Conservation (phyloP, 2,888 invertebrate genomes). For the Notocelia uddmanniana region DNA sequence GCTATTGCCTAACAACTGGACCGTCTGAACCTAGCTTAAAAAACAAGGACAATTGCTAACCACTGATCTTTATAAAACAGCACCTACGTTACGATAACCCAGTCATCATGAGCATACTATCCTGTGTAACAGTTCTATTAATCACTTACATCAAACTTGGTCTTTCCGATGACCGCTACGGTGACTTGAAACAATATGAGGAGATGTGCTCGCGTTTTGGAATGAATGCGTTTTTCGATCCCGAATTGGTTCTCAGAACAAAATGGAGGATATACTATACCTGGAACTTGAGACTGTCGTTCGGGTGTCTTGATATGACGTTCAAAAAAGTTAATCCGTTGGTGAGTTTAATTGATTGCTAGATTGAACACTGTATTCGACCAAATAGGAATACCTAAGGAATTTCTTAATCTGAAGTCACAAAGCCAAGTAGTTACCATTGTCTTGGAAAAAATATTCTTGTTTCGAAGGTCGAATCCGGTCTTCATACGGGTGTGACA, state of each 20-base stretch:
- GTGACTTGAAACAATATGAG: conserved; percentile 46
- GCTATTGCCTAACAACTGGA: no score
- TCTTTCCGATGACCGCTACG: conserved; percentile 4
- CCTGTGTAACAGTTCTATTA: background rate
- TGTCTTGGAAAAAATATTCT: no score
- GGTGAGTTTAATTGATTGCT: conserved; percentile 54
- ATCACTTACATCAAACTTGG: conserved; percentile 11
- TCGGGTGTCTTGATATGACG: conserved; percentile 66
- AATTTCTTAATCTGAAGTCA: no score
- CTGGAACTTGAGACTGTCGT: conserved; percentile 67
- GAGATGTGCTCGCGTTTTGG: conserved; percentile 58
- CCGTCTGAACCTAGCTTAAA: conserved; percentile 10
- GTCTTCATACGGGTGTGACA: no score
- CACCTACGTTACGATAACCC: background rate
- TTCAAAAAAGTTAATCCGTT: conserved; percentile 62
- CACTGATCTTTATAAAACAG: conserved; percentile 26
- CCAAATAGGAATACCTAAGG: no score
- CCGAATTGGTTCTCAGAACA: conserved; percentile 62
- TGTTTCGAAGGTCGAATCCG: no score
- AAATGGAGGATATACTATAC: conserved; percentile 72
- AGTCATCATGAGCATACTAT: conserved; percentile 11
- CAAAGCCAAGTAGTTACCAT: no score
- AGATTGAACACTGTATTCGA: no score
- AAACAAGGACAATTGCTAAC: background rate
- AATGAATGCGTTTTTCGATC: conserved; percentile 66